These are phyloP conservation scores for Elmis aenea DNA, from an alignment of 2,888 invertebrate species.

Conservation along the genomic window DNA sequence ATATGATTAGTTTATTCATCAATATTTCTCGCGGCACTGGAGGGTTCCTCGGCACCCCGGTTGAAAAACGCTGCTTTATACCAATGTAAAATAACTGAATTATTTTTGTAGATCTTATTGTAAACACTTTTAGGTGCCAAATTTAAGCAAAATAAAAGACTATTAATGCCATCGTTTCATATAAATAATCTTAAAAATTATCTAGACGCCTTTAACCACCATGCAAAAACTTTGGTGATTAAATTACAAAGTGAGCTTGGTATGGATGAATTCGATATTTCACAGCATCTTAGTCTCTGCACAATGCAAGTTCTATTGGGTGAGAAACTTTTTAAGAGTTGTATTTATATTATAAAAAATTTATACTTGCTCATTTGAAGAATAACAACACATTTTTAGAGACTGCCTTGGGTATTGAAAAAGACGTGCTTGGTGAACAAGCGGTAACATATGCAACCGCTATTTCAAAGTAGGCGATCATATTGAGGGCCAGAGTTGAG, in stretches of 20 bases:
- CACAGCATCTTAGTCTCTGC: slow-evolving; percentile 21
- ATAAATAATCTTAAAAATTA: slow-evolving; percentile 25
- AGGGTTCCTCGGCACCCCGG: too few species aligned
- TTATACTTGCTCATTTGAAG: too few species aligned
- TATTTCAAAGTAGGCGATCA: slow-evolving; percentile 25
- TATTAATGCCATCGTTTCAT: slow-evolving; percentile 28
- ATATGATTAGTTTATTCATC: too few species aligned
- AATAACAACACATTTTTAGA: too few species aligned
- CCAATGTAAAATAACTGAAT: too few species aligned
- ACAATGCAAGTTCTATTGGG: slow-evolving; percentile 28
- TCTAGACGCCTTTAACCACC: slow-evolving; percentile 26
- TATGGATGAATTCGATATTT: slow-evolving; percentile 27
- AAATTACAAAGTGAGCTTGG: slow-evolving; percentile 19
- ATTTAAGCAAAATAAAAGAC: slow-evolving; percentile 26
- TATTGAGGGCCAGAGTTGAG: neutral
- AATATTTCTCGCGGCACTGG: too few species aligned
- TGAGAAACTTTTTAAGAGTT: too few species aligned
- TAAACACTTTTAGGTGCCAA: slow-evolving; percentile 23
- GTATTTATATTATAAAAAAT: too few species aligned
- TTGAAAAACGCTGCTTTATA: too few species aligned
- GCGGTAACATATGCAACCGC: slow-evolving; percentile 24
- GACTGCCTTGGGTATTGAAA: slow-evolving; percentile 28
- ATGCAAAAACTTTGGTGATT: slow-evolving; percentile 18
- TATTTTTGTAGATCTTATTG: too few species aligned
- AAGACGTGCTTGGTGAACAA: slow-evolving; percentile 28